Evolutionary conservation across 1,140 invertebrate species (phyloP).

Genomic region (Myzus persicae): DNA sequence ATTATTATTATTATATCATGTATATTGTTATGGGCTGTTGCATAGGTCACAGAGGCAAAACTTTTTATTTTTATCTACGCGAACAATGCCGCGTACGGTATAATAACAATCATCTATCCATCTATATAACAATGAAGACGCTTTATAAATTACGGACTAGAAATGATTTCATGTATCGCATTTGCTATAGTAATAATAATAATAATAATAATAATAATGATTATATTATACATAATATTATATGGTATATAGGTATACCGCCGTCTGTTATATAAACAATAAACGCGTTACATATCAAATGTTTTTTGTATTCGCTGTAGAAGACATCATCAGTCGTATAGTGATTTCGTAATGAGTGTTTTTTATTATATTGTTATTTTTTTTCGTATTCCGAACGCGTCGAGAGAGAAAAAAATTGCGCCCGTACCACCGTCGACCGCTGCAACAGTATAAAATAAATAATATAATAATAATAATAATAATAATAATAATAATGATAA

Average conservation of each 20-base stretch:
- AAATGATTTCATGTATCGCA: slow-evolving; percentile 9
- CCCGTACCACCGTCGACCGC: not conserved
- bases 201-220: not conserved
- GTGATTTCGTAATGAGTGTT: slow-evolving; percentile 1
- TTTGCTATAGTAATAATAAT: not conserved
- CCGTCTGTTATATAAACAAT: not conserved
- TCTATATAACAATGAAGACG: slow-evolving; percentile 39
- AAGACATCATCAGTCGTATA: not conserved
- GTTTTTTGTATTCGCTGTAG: not conserved
- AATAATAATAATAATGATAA: not conserved
- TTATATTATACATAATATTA: not conserved
- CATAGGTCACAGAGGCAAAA: not conserved
- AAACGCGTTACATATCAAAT: not conserved
- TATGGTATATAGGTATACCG: not conserved
- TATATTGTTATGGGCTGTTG: not conserved
- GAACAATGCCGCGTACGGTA: slow-evolving; percentile 21
- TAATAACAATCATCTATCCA: not conserved
- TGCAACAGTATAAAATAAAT: not conserved
- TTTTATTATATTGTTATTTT: not conserved
- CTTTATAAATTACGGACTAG: not conserved
- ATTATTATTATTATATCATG: slow-evolving; percentile 9
- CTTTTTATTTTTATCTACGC: not conserved
- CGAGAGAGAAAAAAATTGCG: not conserved
- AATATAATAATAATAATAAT: no score
- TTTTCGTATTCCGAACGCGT: slow-evolving; percentile 7